These are phyloP conservation scores for Xestia c-nigrum DNA, from an alignment of 2,888 invertebrate species.

Conservation along the genomic window DNA sequence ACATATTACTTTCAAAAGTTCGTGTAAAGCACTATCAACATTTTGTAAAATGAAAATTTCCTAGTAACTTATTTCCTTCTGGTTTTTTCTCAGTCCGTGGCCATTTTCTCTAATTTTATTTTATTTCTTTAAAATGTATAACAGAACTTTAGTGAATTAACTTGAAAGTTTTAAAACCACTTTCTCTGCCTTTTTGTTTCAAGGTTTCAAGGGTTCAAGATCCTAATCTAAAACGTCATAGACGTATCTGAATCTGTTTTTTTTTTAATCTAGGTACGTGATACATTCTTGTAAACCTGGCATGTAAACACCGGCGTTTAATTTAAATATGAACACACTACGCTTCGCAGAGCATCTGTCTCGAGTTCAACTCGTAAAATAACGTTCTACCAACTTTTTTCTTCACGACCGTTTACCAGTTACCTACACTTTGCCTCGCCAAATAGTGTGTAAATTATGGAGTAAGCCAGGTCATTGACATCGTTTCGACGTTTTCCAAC, in stretches of 20 bases:
- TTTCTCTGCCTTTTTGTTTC: neutral
- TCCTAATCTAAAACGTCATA: neutral
- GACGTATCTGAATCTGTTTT: neutral
- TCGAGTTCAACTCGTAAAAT: constrained; percentile 50
- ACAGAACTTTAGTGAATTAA: neutral
- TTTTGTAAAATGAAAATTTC: neutral
- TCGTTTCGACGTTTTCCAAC: constrained; percentile 69
- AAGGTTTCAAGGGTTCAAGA: neutral
- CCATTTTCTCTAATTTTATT: neutral
- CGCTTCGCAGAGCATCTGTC: constrained; percentile 59
- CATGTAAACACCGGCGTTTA: constrained; percentile 26
- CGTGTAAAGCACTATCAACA: neutral
- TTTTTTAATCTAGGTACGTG: neutral
- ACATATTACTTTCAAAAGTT: too few species aligned
- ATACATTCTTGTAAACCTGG: constrained; percentile 9
- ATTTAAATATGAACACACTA: constrained; percentile 39
- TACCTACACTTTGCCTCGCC: constrained; percentile 65
- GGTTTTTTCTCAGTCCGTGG: neutral
- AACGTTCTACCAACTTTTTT: constrained; percentile 63
- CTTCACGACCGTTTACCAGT: constrained; percentile 61
- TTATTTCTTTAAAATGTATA: neutral
- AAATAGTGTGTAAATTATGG: constrained; percentile 77
- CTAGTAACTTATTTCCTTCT: neutral
- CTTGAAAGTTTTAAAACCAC: neutral
- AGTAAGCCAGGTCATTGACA: constrained; percentile 76